phyloP scores from a whole-genome alignment of 1,140 invertebrate genomes.

The Onthophagus taurus region DNA sequence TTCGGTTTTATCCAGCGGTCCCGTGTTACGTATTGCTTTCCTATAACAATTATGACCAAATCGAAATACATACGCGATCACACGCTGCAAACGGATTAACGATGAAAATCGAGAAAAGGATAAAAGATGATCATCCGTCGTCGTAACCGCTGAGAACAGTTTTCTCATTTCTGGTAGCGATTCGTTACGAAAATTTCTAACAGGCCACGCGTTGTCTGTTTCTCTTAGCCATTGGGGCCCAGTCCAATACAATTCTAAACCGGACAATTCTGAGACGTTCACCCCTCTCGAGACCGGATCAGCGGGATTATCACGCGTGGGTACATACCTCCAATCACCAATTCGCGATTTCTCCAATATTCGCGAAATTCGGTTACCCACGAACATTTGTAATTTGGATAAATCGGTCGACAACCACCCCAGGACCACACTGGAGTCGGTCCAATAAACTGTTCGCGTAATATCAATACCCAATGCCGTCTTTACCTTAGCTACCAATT shows the following conservation, averaged over 20 bases:
- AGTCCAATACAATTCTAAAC: slow-evolving; percentile 33
- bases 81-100: background rate
- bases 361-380: slow-evolving; percentile 31
- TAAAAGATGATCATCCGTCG: too few relatives aligned
- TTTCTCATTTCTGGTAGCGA: too few relatives aligned
- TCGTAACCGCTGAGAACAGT: too few relatives aligned
- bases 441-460: too few relatives aligned
- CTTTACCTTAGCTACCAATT: too few relatives aligned
- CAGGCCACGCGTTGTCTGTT: too few relatives aligned
- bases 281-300: slow-evolving; percentile 38
- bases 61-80: background rate
- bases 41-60: background rate
- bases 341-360: slow-evolving; percentile 20
- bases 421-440: slow-evolving; percentile 1
- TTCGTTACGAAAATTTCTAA: too few relatives aligned
- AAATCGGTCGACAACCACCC: background rate
- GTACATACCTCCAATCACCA: slow-evolving; percentile 13
- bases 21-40: background rate
- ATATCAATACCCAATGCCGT: too few relatives aligned
- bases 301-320: slow-evolving; percentile 32
- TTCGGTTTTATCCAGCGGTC: background rate
- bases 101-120: background rate
- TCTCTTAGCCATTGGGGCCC: slow-evolving; percentile 23
- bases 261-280: slow-evolving; percentile 18
- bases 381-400: slow-evolving; percentile 23